These are phyloP conservation scores for Poeciliopsis retropinna DNA, from an alignment of 2,113 vertebrate species.

Conservation along the genomic window DNA sequence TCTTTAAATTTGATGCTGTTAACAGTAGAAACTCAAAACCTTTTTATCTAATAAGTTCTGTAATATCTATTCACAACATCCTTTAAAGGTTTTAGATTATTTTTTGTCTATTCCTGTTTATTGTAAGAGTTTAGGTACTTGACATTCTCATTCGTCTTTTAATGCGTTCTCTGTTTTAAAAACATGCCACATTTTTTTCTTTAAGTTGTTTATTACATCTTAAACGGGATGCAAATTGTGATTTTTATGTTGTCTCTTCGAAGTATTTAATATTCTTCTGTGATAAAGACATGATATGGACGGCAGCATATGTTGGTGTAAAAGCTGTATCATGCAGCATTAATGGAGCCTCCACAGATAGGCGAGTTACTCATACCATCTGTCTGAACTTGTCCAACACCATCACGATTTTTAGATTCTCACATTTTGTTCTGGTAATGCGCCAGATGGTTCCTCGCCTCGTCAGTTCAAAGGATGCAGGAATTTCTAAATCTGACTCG, in stretches of 20 bases:
- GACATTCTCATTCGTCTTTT: not conserved
- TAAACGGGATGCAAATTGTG: not conserved
- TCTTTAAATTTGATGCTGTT: too few relatives aligned
- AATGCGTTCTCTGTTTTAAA: not conserved
- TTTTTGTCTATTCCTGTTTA: not conserved
- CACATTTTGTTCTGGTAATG: not conserved
- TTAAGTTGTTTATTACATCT: not conserved
- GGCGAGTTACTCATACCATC: not conserved
- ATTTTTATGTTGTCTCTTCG: not conserved
- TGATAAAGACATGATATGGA: not conserved
- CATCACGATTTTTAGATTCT: not conserved
- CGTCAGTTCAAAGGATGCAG: not conserved
- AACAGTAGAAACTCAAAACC: too few relatives aligned
- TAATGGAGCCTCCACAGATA: not conserved
- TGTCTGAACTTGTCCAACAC: not conserved
- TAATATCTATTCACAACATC: not conserved
- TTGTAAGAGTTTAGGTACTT: not conserved
- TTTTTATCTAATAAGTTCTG: too few relatives aligned
- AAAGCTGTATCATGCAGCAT: too few relatives aligned
- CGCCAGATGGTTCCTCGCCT: not conserved
- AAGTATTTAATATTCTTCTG: not conserved
- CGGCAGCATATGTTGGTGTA: not conserved
- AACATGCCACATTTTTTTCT: not conserved
- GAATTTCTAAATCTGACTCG: not conserved
- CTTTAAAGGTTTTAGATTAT: not conserved